These are phyloP conservation scores for Ginglymostoma cirratum DNA, from an alignment of 2,113 vertebrate genomes.

Conservation along the genomic window DNA sequence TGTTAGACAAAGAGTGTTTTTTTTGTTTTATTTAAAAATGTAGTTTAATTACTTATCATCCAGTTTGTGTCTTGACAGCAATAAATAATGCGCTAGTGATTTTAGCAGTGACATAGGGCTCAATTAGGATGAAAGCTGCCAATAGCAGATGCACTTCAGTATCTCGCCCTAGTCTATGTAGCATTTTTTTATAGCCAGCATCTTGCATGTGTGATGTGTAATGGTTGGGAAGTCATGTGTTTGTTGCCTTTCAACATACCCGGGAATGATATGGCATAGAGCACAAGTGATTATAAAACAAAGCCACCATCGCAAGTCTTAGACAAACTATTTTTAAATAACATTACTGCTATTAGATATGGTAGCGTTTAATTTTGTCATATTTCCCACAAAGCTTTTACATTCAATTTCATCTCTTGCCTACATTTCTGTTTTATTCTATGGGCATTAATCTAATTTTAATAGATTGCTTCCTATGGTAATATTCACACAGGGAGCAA, in stretches of 20 bases:
- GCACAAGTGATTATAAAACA: not conserved
- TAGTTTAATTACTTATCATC: not conserved
- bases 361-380: not conserved
- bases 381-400: not conserved
- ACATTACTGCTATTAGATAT: not conserved
- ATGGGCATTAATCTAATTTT: slow-evolving; percentile 16
- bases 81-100: not conserved
- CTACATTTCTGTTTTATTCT: not conserved
- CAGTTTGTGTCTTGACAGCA: not conserved
- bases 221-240: not conserved
- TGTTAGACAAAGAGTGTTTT: not conserved
- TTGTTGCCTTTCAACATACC: not conserved
- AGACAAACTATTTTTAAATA: not conserved
- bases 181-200: not conserved
- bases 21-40: not conserved
- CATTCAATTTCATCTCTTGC: not conserved
- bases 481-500: not conserved
- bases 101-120: not conserved
- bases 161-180: not conserved
- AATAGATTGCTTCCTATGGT: not conserved
- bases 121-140: not conserved
- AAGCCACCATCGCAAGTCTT: not conserved
- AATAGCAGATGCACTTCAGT: not conserved
- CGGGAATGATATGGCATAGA: not conserved
- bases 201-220: not conserved